phyloP scores from a whole-genome alignment of 2,113 vertebrate species.

The Charina bottae region DNA sequence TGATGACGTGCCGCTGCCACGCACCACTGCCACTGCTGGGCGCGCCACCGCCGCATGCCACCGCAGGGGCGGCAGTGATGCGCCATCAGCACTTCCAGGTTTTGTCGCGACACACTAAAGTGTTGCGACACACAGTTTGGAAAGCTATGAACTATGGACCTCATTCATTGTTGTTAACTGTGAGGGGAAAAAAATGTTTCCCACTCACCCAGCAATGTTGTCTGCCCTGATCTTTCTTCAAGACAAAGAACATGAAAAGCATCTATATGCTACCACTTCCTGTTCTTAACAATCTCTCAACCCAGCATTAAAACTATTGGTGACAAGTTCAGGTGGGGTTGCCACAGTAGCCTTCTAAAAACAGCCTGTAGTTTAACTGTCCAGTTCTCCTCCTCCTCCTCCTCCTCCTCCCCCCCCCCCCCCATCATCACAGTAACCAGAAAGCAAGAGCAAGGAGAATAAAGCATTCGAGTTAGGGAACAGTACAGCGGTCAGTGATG shows the following conservation, averaged over 20 bases:
- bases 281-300: background rate
- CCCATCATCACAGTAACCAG: slow-evolving; percentile 6
- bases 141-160: background rate
- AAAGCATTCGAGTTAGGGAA: background rate
- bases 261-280: background rate
- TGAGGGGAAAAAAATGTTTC: slow-evolving; percentile 10
- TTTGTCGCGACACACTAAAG: no score
- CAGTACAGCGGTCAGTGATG: background rate
- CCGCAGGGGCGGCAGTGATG: no score
- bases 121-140: no score
- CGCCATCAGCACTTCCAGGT: no score
- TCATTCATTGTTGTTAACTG: background rate
- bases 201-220: background rate
- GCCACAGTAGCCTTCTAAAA: slow-evolving; percentile 26
- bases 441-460: background rate
- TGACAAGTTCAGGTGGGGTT: background rate
- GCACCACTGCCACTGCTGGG: no score
- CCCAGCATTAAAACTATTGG: slow-evolving; percentile 1
- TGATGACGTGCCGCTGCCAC: no score
- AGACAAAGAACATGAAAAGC: background rate
- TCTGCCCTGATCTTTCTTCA: accelerated
- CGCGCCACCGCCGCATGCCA: no score
- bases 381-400: slow-evolving; percentile 6
- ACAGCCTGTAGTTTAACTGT: slow-evolving; percentile 28
- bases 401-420: background rate